Base-by-base conservation (phyloP, 2,888 invertebrate genomes). In the Labia minor region DNA sequence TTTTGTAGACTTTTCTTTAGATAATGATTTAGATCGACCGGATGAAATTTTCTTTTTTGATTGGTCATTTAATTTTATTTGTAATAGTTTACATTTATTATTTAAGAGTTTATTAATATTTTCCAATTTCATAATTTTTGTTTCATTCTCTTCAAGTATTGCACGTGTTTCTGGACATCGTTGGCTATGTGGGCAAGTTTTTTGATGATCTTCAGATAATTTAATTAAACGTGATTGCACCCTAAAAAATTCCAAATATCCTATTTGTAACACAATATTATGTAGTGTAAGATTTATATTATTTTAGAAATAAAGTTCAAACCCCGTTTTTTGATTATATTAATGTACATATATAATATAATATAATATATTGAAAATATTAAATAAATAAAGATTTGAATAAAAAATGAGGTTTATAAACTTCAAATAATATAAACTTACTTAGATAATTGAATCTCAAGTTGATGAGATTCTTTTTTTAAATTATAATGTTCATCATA, bases 401-500 rank as follows among this genome's bases (percentile, higher is more conserved):
- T n/a, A n/a, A n/a, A n/a, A n/a, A n/a, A n/a, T n/a, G n/a, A n/a
- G n/a, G n/a, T n/a, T n/a, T n/a, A n/a, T n/a, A n/a, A n/a, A n/a
- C n/a, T n/a, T n/a, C n/a, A n/a, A n/a, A n/a, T n/a, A n/a, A n/a
- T n/a, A 26, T 26, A 26, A 3, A 49, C 49, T 16, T 49, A 49
- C 49, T 49, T 49, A 3, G 49, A 8, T 11, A 49, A 16, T 49
- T 49, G 4, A 49, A 8, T 16, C 14, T 49, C 49, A 4, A 49
- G n/a, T 2, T 3, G 16, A 49, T 49, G 3, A 3, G 49, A 49
- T 49, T 49, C n/a, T 16, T 49, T 49, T 16, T 49, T 49, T 16
- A 49, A 49, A 49, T 49, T 49, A 49, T n/a, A 49, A 49, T 49
- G 49, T 49, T 49, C 49, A 49, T 49, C 49, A 49, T n/a, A 49